These are phyloP conservation scores for Hydra vulgaris DNA, from an alignment of 30 jellyfish, hydroid and myxozoan genomes.

Conservation along the genomic window DNA sequence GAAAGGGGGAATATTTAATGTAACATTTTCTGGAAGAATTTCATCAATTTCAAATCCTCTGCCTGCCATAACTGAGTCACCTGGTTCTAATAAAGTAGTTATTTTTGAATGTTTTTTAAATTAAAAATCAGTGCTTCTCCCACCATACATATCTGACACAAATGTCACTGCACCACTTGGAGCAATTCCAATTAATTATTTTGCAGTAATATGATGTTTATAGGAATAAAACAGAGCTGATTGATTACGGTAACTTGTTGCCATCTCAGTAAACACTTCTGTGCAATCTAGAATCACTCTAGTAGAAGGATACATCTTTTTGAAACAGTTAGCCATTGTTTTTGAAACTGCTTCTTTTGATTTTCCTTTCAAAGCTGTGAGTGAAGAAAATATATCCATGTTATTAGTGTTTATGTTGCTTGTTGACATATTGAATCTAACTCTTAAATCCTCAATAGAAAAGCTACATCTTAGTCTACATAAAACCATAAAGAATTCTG, in stretches of 20 bases:
- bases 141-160: conserved; percentile 60
- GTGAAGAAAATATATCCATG: no score
- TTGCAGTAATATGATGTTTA: conserved; percentile 64
- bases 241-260: conserved; percentile 17
- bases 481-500: no score
- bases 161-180: conserved; percentile 62
- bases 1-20: not conserved
- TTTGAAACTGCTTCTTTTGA: no score
- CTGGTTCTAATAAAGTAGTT: not conserved
- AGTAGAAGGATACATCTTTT: conserved; percentile 35
- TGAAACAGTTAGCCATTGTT: conserved; percentile 46
- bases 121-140: no score
- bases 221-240: conserved; percentile 37
- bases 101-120: not conserved
- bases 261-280: conserved; percentile 52
- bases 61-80: not conserved
- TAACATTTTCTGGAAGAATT: not conserved
- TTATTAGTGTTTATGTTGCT: no score
- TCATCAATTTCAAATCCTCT: not conserved
- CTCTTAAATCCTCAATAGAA: no score
- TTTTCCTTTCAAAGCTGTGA: no score
- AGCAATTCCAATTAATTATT: conserved; percentile 35
- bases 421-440: no score
- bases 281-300: conserved; percentile 45
- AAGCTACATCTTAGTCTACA: no score